Percentiles rank a stretch among this genome's conserved stretches.
Conservation (phyloP, 2,113 vertebrate genomes). For the Megatriorchis doriae region DNA sequence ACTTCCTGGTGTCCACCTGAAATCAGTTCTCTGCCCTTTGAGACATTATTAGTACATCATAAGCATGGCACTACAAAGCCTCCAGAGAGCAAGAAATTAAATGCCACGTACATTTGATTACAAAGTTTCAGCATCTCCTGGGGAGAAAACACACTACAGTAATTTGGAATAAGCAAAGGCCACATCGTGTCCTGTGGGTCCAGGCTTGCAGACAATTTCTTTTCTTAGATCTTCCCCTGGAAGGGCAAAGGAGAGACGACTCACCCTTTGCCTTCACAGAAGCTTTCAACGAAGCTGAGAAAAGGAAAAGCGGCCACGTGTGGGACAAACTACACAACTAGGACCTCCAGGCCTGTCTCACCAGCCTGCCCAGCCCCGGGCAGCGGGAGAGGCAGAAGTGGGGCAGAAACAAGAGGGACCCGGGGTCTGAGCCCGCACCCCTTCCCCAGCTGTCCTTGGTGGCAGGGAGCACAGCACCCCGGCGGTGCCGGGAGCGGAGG, state of each 20-base stretch:
- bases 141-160: not conserved
- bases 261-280: not conserved
- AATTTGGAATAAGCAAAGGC: not conserved
- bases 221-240: not conserved
- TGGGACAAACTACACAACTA: not conserved
- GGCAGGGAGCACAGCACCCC: not conserved
- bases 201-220: not conserved
- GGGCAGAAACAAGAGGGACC: accelerated
- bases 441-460: not conserved
- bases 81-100: not conserved
- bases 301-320: not conserved
- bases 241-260: not conserved
- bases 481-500: accelerated
- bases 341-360: not conserved
- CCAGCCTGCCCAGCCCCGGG: not conserved
- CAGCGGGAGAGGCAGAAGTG: accelerated
- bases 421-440: accelerated
- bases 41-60: not conserved
- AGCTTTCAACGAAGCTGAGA: not conserved
- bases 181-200: not conserved
- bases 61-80: not conserved
- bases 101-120: not conserved
- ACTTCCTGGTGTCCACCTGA: not conserved
- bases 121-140: not conserved
- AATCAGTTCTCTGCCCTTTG: not conserved